Base-by-base conservation (phyloP, 2,797 vertebrate species). In the Myotis daubentonii region DNA sequence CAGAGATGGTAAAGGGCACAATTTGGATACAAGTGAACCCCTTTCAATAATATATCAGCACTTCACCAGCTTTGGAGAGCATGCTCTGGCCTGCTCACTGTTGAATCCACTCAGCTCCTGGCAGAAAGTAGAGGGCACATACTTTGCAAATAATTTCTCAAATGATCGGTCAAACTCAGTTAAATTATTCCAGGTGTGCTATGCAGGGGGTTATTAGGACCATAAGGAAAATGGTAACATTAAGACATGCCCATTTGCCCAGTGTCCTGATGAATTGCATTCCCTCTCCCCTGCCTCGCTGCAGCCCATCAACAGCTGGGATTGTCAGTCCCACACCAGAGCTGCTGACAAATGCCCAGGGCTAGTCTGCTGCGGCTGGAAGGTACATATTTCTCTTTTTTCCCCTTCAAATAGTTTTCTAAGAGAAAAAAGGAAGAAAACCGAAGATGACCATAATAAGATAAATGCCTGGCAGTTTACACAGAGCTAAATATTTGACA, bases 151-250 rank as follows among this genome's bases (percentile, higher is more conserved):
- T 94, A 87, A 95, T 96, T 94, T 94, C 72, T 94, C 94, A 96
- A 93, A 76, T 22, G 89, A 66, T 93, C 1, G 5, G 94, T 93
- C 76, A 95, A 81, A 87, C 62, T 80, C 65, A 75, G 86, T 91
- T 95, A 96, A 97, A 89, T 95, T 97, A 96, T 96, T 93, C 89
- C 97, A 97, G 95, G 95, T 97, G 97, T 89, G 80, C 83, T 71
- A 71, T 51, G 83, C 80, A 94, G 97, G 96, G 88, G 97, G 97
- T 84, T 93, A 94, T 97, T 93, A 93, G 13, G 68, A n/a, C 91
- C 94, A 87, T 91, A 89, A 94, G 94, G 95, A 95, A 97, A 96
- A 95, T 87, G 93, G 97, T 95, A 97, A 97, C 96, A 96, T 95
- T 81, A 94, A 96, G 92, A 93, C 94, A 62, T 87, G 62, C 47